Percentiles rank a stretch among this genome's conserved stretches.
These are phyloP conservation scores for Drosophila setosimentum DNA, from an alignment of 2,888 invertebrate species.

Conservation along the genomic window DNA sequence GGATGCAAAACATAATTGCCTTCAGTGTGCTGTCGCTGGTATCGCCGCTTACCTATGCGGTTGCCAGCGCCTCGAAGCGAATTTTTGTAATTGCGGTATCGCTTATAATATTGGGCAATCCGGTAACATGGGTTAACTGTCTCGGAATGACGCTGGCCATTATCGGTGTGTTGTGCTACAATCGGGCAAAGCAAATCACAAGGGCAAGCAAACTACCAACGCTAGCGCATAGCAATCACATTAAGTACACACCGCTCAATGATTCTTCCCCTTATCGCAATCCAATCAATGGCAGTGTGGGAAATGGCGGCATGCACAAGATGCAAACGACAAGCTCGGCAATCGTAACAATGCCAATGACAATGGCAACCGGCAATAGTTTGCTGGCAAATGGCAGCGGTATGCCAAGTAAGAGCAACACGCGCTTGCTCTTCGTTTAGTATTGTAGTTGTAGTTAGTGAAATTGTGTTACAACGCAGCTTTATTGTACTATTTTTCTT, in stretches of 20 bases:
- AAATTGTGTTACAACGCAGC: slow-evolving; percentile 42
- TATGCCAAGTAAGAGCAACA: slow-evolving; percentile 77
- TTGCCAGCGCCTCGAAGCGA: slow-evolving; percentile 97
- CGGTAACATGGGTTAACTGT: slow-evolving; percentile 94
- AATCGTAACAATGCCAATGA: slow-evolving; percentile 49
- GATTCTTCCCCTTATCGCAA: slow-evolving; percentile 79
- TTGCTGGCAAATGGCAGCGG: slow-evolving; percentile 81
- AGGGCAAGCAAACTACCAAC: slow-evolving; percentile 86
- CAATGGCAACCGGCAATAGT: slow-evolving; percentile 63
- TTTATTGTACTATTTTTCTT: slow-evolving; percentile 4
- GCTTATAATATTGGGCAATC: slow-evolving; percentile 94
- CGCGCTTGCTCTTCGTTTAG: slow-evolving; percentile 84
- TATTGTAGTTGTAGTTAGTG: slow-evolving; percentile 63
- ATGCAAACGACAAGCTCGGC: slow-evolving; percentile 33
- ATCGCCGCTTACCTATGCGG: slow-evolving; percentile 97
- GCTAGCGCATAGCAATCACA: slow-evolving; percentile 84
- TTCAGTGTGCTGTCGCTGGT: slow-evolving; percentile 96
- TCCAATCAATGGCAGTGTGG: slow-evolving; percentile 52
- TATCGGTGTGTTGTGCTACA: slow-evolving; percentile 95
- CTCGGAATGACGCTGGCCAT: slow-evolving; percentile 96
- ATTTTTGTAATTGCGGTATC: slow-evolving; percentile 96
- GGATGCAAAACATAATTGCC: slow-evolving; percentile 97
- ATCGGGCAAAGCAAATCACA: slow-evolving; percentile 92
- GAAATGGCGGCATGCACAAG: slow-evolving; percentile 62
- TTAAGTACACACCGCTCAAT: slow-evolving; percentile 82